Evolutionary conservation across 2,888 invertebrate genomes (phyloP).

Genomic region (Eurois occulta): DNA sequence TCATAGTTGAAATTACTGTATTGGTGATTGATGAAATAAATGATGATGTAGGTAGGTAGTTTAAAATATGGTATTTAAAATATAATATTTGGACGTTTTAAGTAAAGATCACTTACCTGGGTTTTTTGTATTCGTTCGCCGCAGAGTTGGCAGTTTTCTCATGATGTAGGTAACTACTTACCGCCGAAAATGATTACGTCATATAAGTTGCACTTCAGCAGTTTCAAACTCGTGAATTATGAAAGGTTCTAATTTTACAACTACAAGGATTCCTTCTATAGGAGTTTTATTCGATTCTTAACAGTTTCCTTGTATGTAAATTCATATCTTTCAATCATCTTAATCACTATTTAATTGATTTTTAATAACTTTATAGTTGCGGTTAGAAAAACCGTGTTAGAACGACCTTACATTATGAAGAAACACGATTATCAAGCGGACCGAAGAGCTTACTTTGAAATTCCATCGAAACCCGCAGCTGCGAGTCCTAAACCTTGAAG

Average conservation of each 20-base stretch:
- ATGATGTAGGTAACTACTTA: slow-evolving; percentile 27
- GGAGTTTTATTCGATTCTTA: not conserved
- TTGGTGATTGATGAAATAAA: not conserved
- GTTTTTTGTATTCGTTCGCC: not conserved
- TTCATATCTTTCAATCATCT: slow-evolving; percentile 27
- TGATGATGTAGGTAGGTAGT: too few species aligned
- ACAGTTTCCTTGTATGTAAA: slow-evolving; percentile 35
- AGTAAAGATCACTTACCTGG: slow-evolving; percentile 24
- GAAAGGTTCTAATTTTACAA: not conserved
- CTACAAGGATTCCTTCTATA: not conserved
- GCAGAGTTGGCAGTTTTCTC: not conserved
- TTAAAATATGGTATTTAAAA: not conserved
- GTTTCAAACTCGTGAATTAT: not conserved
- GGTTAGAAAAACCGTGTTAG: slow-evolving; percentile 29
- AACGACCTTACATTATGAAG: slow-evolving; percentile 19
- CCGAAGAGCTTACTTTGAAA: slow-evolving; percentile 24
- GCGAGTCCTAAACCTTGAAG: slow-evolving; percentile 51
- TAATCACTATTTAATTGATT: slow-evolving; percentile 41
- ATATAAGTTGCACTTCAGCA: not conserved
- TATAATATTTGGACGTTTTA: not conserved
- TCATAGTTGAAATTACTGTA: not conserved
- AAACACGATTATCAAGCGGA: slow-evolving; percentile 14
- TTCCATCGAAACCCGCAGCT: slow-evolving; percentile 39
- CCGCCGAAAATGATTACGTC: not conserved
- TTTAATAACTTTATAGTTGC: slow-evolving; percentile 29